These are phyloP conservation scores for Pyrocoelia pectoralis DNA, from an alignment of 2,888 invertebrate species.

Conservation along the genomic window DNA sequence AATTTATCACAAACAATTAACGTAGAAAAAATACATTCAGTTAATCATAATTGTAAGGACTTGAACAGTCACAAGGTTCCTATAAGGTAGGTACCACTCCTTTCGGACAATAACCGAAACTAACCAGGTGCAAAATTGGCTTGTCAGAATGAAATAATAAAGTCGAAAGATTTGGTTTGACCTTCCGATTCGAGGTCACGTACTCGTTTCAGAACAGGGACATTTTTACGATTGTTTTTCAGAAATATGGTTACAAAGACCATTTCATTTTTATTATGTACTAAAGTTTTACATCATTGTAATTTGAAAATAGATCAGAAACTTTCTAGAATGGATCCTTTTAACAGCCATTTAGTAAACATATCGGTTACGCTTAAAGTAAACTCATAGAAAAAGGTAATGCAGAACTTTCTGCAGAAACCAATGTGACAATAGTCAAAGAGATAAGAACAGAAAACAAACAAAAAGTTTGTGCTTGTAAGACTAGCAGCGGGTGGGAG, in stretches of 20 bases:
- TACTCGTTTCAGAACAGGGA: slow-evolving; percentile 7
- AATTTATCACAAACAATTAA: no score
- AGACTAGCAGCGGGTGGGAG: slow-evolving; percentile 53
- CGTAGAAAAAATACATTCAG: background rate
- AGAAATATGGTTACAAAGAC: background rate
- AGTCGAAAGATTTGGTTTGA: slow-evolving; percentile 20
- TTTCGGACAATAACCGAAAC: slow-evolving; percentile 31
- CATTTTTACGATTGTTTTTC: background rate
- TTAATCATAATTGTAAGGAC: no score
- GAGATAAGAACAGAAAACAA: slow-evolving; percentile 51
- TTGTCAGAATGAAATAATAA: slow-evolving; percentile 35
- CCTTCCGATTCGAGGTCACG: slow-evolving; percentile 27
- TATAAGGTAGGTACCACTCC: slow-evolving; percentile 21
- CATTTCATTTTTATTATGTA: background rate
- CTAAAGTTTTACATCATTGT: background rate
- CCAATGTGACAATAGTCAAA: slow-evolving; percentile 46
- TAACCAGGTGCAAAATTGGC: slow-evolving; percentile 37
- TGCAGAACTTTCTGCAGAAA: slow-evolving; percentile 45
- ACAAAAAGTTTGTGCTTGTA: slow-evolving; percentile 51
- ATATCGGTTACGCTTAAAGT: slow-evolving; percentile 21
- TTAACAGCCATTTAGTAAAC: slow-evolving; percentile 5
- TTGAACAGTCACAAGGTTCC: no score
- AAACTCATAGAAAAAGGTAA: slow-evolving; percentile 23
- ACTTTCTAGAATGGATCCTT: slow-evolving; percentile 4
- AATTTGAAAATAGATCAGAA: slow-evolving; percentile 6